Base-by-base conservation (phyloP, 1,140 invertebrate genomes). In the Archegozetes longisetosus region DNA sequence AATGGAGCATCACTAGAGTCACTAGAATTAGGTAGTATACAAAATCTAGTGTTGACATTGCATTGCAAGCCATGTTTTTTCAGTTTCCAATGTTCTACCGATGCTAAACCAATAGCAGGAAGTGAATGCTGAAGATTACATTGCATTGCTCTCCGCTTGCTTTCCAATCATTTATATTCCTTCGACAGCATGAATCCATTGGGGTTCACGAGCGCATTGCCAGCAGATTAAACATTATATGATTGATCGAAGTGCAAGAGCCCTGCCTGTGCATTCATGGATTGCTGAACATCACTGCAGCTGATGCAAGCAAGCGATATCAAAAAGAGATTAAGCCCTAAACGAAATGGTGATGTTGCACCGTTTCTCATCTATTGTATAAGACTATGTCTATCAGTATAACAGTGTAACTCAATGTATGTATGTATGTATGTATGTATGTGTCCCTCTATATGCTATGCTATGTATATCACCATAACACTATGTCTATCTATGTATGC, bases 301-400 rank as follows among this genome's bases (percentile, higher is more conserved):
- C 50, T 51, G 32, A 40, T 40, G 32, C 32, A 40, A 17, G 32
- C 20, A 6, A 20, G 20, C 50, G 50, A 51, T 51, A 51, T 51
- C 50, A 51, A 51, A 51, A 51, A 51, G 50, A 51, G 50, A 51
- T 51, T 51, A 51, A 51, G 46, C n/a, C 32, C 17, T 9, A 9
- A 40, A 40, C 32, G 32, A 40, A 40, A 40, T 40, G 32, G 6
- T 40, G 32, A 22, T 51, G 50, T 20, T n/a, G n/a, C n/a, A n/a
- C n/a, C n/a, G n/a, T n/a, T n/a, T n/a, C n/a, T n/a, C n/a, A n/a
- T n/a, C n/a, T n/a, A n/a, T n/a, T n/a, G n/a, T n/a, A n/a, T n/a
- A n/a, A n/a, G n/a, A n/a, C n/a, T n/a, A n/a, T n/a, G n/a, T n/a
- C n/a, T n/a, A n/a, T n/a, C n/a, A n/a, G n/a, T n/a, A n/a, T n/a